These are phyloP conservation scores for Calephelis nemesis DNA, from an alignment of 1,140 invertebrate species.

Conservation along the genomic window DNA sequence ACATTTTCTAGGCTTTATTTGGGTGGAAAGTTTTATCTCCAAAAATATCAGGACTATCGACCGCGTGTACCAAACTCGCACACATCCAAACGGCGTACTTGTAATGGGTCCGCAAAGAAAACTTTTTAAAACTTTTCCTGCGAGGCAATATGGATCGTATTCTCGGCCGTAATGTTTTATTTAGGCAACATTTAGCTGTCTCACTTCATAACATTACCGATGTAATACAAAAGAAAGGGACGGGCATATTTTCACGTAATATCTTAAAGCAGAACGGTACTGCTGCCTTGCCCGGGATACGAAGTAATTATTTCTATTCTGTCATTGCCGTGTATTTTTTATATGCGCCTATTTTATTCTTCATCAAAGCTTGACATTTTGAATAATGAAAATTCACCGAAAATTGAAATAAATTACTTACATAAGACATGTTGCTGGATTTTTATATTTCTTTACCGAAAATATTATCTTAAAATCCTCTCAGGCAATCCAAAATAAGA, in stretches of 20 bases:
- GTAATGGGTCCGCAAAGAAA: conserved; percentile 80
- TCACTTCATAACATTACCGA: conserved; percentile 41
- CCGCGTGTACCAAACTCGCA: conserved; percentile 64
- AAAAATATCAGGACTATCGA: conserved; percentile 58
- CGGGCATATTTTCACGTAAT: conserved; percentile 43
- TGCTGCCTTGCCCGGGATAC: conserved; percentile 73
- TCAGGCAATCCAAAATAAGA: too few relatives aligned
- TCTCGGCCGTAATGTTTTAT: conserved; percentile 78
- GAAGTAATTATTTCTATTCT: conserved; percentile 78
- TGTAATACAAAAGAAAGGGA: conserved; percentile 42
- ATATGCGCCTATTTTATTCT: conserved; percentile 58
- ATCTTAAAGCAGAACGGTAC: conserved; percentile 45
- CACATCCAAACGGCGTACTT: conserved; percentile 67
- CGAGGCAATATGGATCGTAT: conserved; percentile 80
- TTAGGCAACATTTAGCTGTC: conserved; percentile 70
- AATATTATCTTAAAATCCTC: too few relatives aligned
- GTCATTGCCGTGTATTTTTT: conserved; percentile 76
- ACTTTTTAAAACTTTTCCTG: conserved; percentile 80
- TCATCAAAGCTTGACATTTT: conserved; percentile 37
- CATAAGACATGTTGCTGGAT: neutral
- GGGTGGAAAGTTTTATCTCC: conserved; percentile 32
- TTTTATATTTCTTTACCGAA: too few relatives aligned
- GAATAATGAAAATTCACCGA: conserved; percentile 7
- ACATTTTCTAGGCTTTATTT: conserved; percentile 17
- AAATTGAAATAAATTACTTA: neutral